Conservation (phyloP, 2,888 invertebrate genomes). For the Odontocerum albicorne region DNA sequence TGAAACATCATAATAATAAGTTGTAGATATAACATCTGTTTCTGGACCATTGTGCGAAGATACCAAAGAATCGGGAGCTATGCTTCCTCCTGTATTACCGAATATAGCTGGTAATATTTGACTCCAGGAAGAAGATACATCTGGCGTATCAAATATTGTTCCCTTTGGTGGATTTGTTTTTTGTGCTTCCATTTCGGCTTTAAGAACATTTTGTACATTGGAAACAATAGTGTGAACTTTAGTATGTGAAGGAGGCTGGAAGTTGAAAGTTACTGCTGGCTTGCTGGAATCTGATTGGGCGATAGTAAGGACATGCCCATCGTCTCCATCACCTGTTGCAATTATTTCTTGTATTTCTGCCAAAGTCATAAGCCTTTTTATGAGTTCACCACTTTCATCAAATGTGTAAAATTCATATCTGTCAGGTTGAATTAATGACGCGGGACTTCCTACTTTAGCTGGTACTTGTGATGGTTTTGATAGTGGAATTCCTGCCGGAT, state of each 20-base stretch:
- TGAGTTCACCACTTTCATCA: slow-evolving; percentile 79
- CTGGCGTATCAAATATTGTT: slow-evolving; percentile 67
- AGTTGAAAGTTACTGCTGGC: slow-evolving; percentile 52
- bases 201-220: slow-evolving; percentile 81
- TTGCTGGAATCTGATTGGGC: slow-evolving; percentile 49
- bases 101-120: slow-evolving; percentile 80
- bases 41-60: slow-evolving; percentile 47
- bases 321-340: slow-evolving; percentile 76
- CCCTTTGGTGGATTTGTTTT: slow-evolving; percentile 54
- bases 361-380: slow-evolving; percentile 81
- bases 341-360: slow-evolving; percentile 84
- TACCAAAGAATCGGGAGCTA: slow-evolving; percentile 56
- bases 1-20: slow-evolving; percentile 19
- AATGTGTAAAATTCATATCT: slow-evolving; percentile 87
- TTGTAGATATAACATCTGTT: slow-evolving; percentile 44
- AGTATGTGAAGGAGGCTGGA: slow-evolving; percentile 61
- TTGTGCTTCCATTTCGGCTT: slow-evolving; percentile 70
- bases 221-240: slow-evolving; percentile 79
- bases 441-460: slow-evolving; percentile 75
- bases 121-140: slow-evolving; percentile 78
- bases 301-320: slow-evolving; percentile 55
- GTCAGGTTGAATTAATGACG: slow-evolving; percentile 77
- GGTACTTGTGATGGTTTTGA: slow-evolving; percentile 55
- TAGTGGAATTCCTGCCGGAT: slow-evolving; percentile 31
- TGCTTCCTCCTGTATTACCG: slow-evolving; percentile 67